These are phyloP conservation scores for Acrobasis consociella DNA, from an alignment of 2,888 invertebrate genomes.

Conservation along the genomic window DNA sequence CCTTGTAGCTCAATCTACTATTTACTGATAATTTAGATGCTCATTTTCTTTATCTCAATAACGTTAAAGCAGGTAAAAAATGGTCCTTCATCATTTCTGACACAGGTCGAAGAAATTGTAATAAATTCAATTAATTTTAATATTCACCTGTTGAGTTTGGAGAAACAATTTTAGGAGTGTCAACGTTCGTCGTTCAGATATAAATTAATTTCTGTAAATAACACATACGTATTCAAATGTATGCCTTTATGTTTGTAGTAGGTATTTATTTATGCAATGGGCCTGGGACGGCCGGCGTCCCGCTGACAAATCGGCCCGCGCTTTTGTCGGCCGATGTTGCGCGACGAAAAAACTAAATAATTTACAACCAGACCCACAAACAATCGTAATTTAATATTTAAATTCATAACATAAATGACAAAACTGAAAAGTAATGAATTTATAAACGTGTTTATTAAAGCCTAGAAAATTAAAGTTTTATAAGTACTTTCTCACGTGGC, in stretches of 20 bases:
- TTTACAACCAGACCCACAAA: constrained; percentile 58
- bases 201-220: constrained; percentile 48
- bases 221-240: constrained; percentile 52
- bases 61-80: not conserved
- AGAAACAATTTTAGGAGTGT: constrained; percentile 26
- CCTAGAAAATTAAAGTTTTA: not conserved
- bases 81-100: not conserved
- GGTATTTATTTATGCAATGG: constrained; percentile 56
- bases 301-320: constrained; percentile 55
- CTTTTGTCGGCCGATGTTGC: constrained; percentile 64
- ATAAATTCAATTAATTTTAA: constrained; percentile 23
- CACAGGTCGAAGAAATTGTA: constrained; percentile 13
- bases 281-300: constrained; percentile 54
- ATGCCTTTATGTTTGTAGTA: constrained; percentile 58
- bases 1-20: too few species aligned
- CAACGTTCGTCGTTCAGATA: constrained; percentile 26
- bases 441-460: constrained; percentile 14
- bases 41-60: too few species aligned
- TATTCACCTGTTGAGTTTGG: constrained; percentile 10
- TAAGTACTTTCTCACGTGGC: not conserved
- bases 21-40: too few species aligned
- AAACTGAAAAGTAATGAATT: constrained; percentile 29
- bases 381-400: constrained; percentile 56
- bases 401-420: constrained; percentile 39
- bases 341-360: constrained; percentile 68